Base-by-base conservation (phyloP, 2,113 vertebrate genomes). In the Muntiacus reevesi region DNA sequence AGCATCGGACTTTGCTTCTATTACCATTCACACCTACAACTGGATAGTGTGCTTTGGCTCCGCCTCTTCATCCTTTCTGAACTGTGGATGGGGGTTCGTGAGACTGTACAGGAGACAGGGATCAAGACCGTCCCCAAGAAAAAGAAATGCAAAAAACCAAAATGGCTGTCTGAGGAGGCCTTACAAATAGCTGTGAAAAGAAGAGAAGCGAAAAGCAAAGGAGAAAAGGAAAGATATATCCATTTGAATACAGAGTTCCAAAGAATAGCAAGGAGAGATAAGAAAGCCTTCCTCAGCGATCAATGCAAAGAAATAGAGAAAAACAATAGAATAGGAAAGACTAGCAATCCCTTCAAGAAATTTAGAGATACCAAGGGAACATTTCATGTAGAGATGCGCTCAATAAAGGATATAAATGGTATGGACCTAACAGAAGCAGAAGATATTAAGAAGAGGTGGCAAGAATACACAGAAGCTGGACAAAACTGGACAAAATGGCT, bases 51-150 rank as follows among this genome's bases (percentile, higher is more conserved):
- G 33, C 62, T 67, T 67, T n/a, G 33, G 62, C 16, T n/a, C 62
- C 4, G 1, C n/a, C 33, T n/a, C 33, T 67, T 67, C 14, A 62
- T 62, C 30, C 28, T 62, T 62, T 62, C 64, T 67, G 64, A 67
- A 67, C 16, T 67, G n/a, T n/a, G 8, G 64, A n/a, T 0, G 1
- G 64, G n/a, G 16, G 33, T 67, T 67, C 0, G 2, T 67, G 64
- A 67, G 16, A 67, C 64, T n/a, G 64, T 67, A 67, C 33, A n/a
- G 33, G 16, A n/a, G 64, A 67, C 3, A 67, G 16, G 16, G 16
- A 67, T 67, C 64, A 67, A 67, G 64, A 67, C 33, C 8, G 9
- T n/a, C 16, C 16, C 33, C 33, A 67, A 67, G 33, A 67, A 67
- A n/a, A 67, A 17, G 7, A 67, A 67, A 67, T n/a, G 62, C 33